These are phyloP conservation scores for Odocoileus virginianus DNA, from an alignment of 2,113 vertebrate species.

Conservation along the genomic window DNA sequence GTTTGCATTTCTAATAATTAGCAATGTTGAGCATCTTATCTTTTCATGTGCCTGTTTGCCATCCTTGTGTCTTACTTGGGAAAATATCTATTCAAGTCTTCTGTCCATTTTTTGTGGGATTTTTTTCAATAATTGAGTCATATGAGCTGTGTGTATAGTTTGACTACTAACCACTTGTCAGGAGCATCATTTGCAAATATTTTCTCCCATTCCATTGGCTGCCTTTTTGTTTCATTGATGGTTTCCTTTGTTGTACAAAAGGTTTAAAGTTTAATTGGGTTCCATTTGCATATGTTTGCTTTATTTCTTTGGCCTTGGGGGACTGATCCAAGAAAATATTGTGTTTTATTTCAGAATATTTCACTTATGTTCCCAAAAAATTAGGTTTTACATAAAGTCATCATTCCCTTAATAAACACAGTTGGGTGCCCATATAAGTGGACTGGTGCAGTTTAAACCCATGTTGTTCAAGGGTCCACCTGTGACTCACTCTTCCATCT, in stretches of 20 bases:
- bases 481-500: neutral
- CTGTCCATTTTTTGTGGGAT: neutral
- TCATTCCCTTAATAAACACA: neutral
- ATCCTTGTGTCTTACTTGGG: neutral
- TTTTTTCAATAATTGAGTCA: neutral
- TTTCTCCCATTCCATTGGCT: neutral
- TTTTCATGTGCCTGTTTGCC: neutral
- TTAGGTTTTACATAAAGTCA: neutral
- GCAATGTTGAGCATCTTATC: neutral
- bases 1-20: neutral
- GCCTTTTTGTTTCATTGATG: neutral
- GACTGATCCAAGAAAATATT: neutral
- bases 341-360: neutral
- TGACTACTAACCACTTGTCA: neutral
- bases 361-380: neutral
- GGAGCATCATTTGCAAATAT: neutral
- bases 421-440: neutral
- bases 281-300: neutral
- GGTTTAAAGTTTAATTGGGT: neutral
- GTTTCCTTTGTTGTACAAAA: neutral
- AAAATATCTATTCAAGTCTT: neutral
- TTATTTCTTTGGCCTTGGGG: neutral
- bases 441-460: neutral
- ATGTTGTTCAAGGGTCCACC: neutral
- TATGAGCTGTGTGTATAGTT: neutral